phyloP scores from a whole-genome alignment of 2,888 invertebrate genomes.

The Sinodicranocentrus sp. region DNA sequence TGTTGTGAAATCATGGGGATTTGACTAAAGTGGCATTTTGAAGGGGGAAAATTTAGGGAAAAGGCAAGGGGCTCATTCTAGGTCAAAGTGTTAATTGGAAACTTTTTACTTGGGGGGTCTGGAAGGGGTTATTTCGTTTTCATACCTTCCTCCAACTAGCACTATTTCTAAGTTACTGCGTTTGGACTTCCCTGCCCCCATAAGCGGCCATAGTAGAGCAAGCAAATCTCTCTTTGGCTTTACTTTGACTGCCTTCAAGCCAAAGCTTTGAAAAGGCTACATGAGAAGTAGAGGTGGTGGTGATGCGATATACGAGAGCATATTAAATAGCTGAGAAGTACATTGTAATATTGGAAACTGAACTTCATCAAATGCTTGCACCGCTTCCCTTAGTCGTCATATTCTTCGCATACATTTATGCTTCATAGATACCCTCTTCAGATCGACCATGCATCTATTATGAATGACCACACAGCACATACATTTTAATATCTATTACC shows the following conservation, averaged over 20 bases:
- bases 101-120: conserved; percentile 3
- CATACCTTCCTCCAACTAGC: not conserved
- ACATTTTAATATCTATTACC: too few relatives aligned
- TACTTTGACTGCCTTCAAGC: conserved; percentile 19
- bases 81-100: conserved; percentile 22
- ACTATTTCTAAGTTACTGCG: not conserved
- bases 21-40: conserved; percentile 22
- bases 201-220: conserved; percentile 34
- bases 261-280: not conserved
- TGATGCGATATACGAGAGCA: too few relatives aligned
- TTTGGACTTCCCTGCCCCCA: conserved; percentile 47
- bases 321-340: too few relatives aligned
- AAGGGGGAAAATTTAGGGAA: conserved; percentile 11
- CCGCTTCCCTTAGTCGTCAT: too few relatives aligned
- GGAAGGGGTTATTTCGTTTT: conserved; percentile 13
- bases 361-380: too few relatives aligned
- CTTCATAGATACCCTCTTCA: too few relatives aligned
- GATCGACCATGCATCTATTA: too few relatives aligned
- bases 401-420: too few relatives aligned
- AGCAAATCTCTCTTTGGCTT: not conserved
- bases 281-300: too few relatives aligned
- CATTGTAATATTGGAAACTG: too few relatives aligned
- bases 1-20: not conserved
- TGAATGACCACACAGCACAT: too few relatives aligned
- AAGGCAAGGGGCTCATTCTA: not conserved